Evolutionary conservation across 1,140 invertebrate species (phyloP).

Genomic region (Drosophila sturtevanti): DNA sequence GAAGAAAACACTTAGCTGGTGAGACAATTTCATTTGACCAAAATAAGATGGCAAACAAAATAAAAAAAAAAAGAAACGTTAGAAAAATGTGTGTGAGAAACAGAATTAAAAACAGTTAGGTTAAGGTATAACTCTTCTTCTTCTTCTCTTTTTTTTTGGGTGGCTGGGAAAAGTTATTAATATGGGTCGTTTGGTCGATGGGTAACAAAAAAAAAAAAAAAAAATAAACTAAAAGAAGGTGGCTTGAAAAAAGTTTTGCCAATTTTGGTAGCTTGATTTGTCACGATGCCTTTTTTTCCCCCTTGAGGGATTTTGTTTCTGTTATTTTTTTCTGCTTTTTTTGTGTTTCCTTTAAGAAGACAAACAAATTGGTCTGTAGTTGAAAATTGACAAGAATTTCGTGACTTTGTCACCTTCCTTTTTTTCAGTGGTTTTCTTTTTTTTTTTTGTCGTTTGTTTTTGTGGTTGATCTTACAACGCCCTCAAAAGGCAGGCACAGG

Average conservation of each 20-base stretch:
- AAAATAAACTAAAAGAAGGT: neutral
- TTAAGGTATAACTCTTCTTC: conserved; percentile 19
- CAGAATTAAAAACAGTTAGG: conserved; percentile 36
- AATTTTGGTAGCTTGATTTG: conserved; percentile 83
- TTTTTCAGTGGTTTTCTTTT: conserved; percentile 45
- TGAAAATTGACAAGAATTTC: conserved; percentile 83
- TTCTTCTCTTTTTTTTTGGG: conserved; percentile 16
- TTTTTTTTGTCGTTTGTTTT: conserved; percentile 11
- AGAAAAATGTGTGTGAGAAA: conserved; percentile 44
- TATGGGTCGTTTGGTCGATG: conserved; percentile 56
- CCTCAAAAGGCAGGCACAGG: conserved; percentile 52
- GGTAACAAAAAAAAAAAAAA: neutral
- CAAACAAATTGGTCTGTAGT: conserved; percentile 83
- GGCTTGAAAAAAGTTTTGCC: conserved; percentile 53
- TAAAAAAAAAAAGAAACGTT: neutral
- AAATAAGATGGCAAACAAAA: conserved; percentile 38
- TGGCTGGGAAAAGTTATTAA: conserved; percentile 71
- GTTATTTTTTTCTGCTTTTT: no score
- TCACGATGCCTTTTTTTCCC: conserved; percentile 76
- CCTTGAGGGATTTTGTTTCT: conserved; percentile 11
- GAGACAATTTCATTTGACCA: conserved; percentile 77
- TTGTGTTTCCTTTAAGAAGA: conserved; percentile 60
- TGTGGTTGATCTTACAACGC: conserved; percentile 67
- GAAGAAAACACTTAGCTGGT: conserved; percentile 72
- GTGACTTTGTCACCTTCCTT: conserved; percentile 83